These are phyloP conservation scores for Carassius gibelio DNA, from an alignment of 2,113 vertebrate species.

Conservation along the genomic window DNA sequence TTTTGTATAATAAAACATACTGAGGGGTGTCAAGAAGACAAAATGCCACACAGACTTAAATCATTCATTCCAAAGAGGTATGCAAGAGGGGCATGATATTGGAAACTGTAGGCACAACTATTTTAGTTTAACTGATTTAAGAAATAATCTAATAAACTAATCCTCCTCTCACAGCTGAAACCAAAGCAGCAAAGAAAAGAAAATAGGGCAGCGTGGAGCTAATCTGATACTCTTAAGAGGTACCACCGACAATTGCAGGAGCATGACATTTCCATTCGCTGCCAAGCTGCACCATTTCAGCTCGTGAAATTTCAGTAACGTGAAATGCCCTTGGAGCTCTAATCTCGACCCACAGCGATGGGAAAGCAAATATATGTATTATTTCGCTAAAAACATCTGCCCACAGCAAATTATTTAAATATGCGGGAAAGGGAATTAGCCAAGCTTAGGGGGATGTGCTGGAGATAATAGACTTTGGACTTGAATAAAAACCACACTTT, in stretches of 20 bases:
- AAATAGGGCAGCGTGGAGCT: neutral
- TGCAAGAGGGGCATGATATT: neutral
- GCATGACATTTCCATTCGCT: constrained; percentile 23
- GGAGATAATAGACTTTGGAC: constrained; percentile 16
- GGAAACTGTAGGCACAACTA: constrained; percentile 37
- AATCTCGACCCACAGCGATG: constrained; percentile 54
- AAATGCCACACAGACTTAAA: constrained; percentile 24
- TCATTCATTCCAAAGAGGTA: neutral
- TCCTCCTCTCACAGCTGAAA: constrained; percentile 29
- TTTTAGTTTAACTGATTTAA: constrained; percentile 46
- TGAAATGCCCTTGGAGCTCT: neutral
- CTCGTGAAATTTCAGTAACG: constrained; percentile 6
- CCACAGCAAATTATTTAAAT: constrained; percentile 12
- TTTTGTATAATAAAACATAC: neutral
- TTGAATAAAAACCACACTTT: neutral
- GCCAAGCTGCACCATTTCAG: constrained; percentile 2
- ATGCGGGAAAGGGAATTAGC: constrained; percentile 13
- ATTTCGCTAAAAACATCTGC: constrained; percentile 46
- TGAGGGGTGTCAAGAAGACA: neutral
- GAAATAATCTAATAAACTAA: constrained; percentile 39
- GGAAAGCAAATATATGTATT: constrained; percentile 52
- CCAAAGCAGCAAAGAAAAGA: neutral
- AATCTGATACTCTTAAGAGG: neutral
- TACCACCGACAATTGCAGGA: constrained; percentile 1
- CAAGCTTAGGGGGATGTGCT: neutral